Evolutionary conservation across 2,888 invertebrate species (phyloP), one percentile per base, ranked within the genome.

Genomic region (Orchesellides sinensis): DNA sequence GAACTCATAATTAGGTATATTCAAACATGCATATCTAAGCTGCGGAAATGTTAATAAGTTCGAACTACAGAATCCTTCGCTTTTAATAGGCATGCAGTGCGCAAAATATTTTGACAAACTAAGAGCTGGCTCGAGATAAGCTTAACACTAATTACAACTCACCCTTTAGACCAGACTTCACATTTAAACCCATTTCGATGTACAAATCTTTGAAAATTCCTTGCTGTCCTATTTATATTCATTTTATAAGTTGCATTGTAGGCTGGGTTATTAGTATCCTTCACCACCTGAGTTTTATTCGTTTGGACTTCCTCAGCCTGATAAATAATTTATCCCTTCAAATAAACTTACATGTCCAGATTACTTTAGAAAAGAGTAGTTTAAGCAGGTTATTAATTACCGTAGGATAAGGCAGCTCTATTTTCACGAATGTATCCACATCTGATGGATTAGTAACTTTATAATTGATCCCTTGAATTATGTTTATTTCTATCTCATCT

Each of bases 141-240:
- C n/a, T n/a, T n/a, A n/a, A n/a, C n/a, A n/a, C 21, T 32, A 19
- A 29, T 73, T 66, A 35, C 17, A 63, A 65, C 93, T 93, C 91
- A 98, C 98, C 98, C 98, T 92, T 95, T 95, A 0, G 96, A 95
- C 91, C 93, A 98, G 10, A 98, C 93, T 91, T 98, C 98, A 74
- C 97, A 93, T 90, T 99, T 99, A 84, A 98, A 91, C 1, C 93
- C 93, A 88, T 97, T 96, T 59, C 97, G 92, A 90, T 98, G 98
- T 90, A 99, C 95, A 32, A 96, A 93, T 65, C 98, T 91, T 86
- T 94, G 94, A 89, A 98, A 96, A 19, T 95, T 93, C 73, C 97
- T 92, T 0, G 95, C 93, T 84, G 93, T 93, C 52, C 98, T 92
- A 87, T 95, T 94, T 78, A 98, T 95, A 66, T 93, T 92, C 84